phyloP scores from a whole-genome alignment of 1,140 invertebrate species.

The Phymastichus coffea region DNA sequence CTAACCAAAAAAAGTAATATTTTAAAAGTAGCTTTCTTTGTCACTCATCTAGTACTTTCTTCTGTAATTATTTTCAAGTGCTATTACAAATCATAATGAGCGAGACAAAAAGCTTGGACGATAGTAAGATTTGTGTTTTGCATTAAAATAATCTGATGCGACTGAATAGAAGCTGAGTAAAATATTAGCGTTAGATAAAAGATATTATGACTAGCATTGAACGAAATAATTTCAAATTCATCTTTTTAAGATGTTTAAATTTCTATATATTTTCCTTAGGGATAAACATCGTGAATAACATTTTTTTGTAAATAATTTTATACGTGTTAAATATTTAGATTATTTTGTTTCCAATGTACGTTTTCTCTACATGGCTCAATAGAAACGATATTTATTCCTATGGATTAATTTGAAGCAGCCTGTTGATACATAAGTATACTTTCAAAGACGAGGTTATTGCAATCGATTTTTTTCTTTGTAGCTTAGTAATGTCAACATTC shows the following conservation, averaged over 20 bases:
- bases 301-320: not conserved
- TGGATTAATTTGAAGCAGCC: slow-evolving; percentile 23
- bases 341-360: too few species aligned
- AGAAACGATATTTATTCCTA: slow-evolving; percentile 12
- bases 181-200: slow-evolving; percentile 13
- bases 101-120: too few species aligned
- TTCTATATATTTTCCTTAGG: not conserved
- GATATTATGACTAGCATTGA: slow-evolving; percentile 5
- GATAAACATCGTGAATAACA: slow-evolving; percentile 9
- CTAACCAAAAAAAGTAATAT: too few species aligned
- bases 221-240: not conserved
- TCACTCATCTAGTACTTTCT: too few species aligned
- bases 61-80: too few species aligned
- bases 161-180: too few species aligned
- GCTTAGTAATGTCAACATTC: slow-evolving; percentile 33
- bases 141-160: too few species aligned
- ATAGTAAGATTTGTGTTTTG: too few species aligned
- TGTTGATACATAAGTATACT: slow-evolving; percentile 32
- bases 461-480: slow-evolving; percentile 32
- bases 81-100: too few species aligned
- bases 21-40: too few species aligned
- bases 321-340: not conserved
- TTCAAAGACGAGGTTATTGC: slow-evolving; percentile 40
- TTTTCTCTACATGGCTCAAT: too few species aligned
- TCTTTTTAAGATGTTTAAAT: not conserved